phyloP scores from a whole-genome alignment of 2,797 vertebrate genomes.

The Cottoperca gobio region DNA sequence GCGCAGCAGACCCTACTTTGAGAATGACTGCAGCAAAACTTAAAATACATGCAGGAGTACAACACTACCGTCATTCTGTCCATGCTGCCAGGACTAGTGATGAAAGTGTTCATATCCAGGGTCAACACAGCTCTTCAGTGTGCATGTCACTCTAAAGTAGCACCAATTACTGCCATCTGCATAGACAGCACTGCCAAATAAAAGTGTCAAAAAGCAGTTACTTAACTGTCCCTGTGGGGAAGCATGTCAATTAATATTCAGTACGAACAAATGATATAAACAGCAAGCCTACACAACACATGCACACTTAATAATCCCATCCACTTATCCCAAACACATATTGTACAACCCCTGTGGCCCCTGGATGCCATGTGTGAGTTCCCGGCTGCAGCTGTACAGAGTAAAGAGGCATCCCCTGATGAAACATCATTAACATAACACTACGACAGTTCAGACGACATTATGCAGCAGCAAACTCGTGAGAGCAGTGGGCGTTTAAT shows the following conservation, averaged over 20 bases:
- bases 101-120: not conserved
- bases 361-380: not conserved
- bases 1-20: no score
- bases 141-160: not conserved
- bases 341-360: not conserved
- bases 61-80: not conserved
- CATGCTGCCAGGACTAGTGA: not conserved
- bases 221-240: not conserved
- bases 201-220: not conserved
- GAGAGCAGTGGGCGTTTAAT: constrained; percentile 13
- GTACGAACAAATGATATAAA: constrained; percentile 1
- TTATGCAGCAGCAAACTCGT: constrained; percentile 19
- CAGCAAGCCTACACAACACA: not conserved
- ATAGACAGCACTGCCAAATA: not conserved
- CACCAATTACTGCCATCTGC: not conserved
- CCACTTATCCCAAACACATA: not conserved
- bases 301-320: not conserved
- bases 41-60: not conserved
- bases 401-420: not conserved
- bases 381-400: not conserved
- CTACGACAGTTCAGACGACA: not conserved
- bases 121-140: not conserved
- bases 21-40: not conserved
- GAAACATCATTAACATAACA: constrained; percentile 10
- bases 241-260: not conserved